A percentile compares a stretch with the other conserved stretches of the same genome.
These are phyloP conservation scores for Mythimna impura DNA, from an alignment of 2,888 invertebrate genomes.

Conservation along the genomic window DNA sequence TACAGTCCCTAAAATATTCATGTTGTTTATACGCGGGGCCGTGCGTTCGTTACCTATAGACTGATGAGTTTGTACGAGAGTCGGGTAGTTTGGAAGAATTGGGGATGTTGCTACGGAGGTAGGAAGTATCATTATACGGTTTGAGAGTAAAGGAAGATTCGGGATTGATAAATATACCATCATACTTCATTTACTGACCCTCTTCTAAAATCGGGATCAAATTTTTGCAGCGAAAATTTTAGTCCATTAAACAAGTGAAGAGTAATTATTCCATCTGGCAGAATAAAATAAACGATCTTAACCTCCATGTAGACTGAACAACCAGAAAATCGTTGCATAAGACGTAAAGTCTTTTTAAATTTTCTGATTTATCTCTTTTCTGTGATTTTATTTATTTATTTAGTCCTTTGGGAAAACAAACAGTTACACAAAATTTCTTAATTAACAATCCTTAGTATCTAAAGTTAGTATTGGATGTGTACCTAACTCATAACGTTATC, in stretches of 20 bases:
- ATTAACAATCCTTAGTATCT: no score
- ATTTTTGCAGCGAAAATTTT: neutral
- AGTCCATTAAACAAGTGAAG: neutral
- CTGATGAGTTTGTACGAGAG: conserved; percentile 53
- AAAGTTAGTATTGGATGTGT: no score
- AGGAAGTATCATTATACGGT: conserved; percentile 10
- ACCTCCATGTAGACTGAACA: neutral
- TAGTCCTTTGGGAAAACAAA: no score
- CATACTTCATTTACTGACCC: neutral
- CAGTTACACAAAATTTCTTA: no score
- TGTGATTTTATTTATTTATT: no score
- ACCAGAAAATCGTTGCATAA: no score
- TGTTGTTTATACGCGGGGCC: conserved; percentile 69
- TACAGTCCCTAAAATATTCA: conserved; percentile 78
- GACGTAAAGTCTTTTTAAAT: no score
- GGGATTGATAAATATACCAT: conserved; percentile 19
- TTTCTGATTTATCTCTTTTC: no score
- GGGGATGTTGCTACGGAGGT: conserved; percentile 15
- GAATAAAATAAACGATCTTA: neutral
- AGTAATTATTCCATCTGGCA: neutral
- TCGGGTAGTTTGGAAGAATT: conserved; percentile 24
- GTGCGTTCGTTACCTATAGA: conserved; percentile 63
- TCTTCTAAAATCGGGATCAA: neutral
- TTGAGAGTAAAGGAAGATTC: neutral
- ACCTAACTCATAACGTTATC: no score